phyloP scores from a whole-genome alignment of 2,888 invertebrate genomes.

The Nomada hirtipes region DNA sequence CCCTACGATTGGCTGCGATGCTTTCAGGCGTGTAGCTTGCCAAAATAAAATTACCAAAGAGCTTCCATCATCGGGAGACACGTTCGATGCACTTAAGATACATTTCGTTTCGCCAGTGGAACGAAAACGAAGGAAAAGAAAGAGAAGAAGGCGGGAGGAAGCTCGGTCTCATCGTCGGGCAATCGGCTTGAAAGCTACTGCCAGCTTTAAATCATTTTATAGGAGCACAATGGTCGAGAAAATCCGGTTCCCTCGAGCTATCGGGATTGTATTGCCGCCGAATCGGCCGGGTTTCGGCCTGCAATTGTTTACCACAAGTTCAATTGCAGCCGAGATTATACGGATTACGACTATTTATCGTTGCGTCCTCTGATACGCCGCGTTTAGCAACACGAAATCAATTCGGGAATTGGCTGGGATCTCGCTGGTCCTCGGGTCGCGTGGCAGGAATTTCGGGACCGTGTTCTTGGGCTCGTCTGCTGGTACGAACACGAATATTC shows the following conservation, averaged over 20 bases:
- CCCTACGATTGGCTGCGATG: constrained; percentile 28
- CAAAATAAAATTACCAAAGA: constrained; percentile 36
- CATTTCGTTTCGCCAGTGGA: neutral
- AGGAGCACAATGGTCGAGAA: constrained; percentile 26
- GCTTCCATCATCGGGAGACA: neutral
- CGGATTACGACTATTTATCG: constrained; percentile 22
- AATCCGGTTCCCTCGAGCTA: constrained; percentile 40
- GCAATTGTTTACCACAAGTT: constrained; percentile 35
- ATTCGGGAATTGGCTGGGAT: constrained; percentile 11
- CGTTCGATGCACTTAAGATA: neutral
- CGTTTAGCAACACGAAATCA: constrained; percentile 18
- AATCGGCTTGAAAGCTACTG: constrained; percentile 23
- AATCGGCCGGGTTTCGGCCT: neutral
- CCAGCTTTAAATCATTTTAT: constrained; percentile 33
- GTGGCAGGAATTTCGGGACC: neutral
- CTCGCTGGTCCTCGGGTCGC: neutral
- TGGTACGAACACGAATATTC: no score
- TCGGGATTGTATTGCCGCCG: constrained; percentile 12
- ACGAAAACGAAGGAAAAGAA: neutral
- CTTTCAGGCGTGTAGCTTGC: constrained; percentile 27
- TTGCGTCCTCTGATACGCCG: neutral
- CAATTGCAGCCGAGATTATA: neutral
- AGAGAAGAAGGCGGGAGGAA: no score
- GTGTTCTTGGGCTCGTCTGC: neutral
- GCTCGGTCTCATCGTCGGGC: neutral